These are phyloP conservation scores for Trachythela sp. DNA, from an alignment of 64 coral and sea anemone genomes.

Conservation along the genomic window DNA sequence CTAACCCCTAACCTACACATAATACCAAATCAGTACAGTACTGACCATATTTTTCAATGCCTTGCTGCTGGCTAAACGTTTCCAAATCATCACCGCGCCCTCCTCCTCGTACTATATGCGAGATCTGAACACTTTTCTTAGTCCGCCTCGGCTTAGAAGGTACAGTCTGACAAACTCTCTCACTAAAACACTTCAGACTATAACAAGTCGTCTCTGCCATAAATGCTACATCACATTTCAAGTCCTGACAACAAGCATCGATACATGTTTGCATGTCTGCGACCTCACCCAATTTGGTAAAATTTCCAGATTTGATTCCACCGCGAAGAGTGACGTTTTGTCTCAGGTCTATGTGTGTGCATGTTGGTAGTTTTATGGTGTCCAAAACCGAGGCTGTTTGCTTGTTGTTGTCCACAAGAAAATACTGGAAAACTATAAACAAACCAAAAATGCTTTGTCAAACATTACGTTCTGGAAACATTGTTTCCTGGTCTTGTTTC, in stretches of 20 bases:
- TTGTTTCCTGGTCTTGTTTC: not conserved
- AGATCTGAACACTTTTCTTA: slow-evolving; percentile 80
- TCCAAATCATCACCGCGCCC: slow-evolving; percentile 86
- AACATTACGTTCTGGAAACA: not conserved
- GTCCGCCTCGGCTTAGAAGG: slow-evolving; percentile 62
- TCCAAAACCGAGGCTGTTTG: slow-evolving; percentile 87
- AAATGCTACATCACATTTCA: slow-evolving; percentile 84
- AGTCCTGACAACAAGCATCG: slow-evolving; percentile 91
- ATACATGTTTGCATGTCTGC: slow-evolving; percentile 96
- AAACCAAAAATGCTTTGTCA: not conserved
- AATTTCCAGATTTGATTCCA: slow-evolving; percentile 94
- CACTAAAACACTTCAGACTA: slow-evolving; percentile 70
- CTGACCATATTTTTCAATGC: slow-evolving; percentile 92
- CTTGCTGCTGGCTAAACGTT: slow-evolving; percentile 87
- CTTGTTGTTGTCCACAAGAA: slow-evolving; percentile 83
- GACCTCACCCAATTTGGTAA: slow-evolving; percentile 73
- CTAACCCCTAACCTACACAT: too few relatives aligned
- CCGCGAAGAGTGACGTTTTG: slow-evolving; percentile 77
- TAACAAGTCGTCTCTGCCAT: slow-evolving; percentile 89
- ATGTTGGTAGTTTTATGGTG: slow-evolving; percentile 88
- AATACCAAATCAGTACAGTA: too few relatives aligned
- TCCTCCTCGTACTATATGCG: slow-evolving; percentile 89
- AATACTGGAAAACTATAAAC: slow-evolving; percentile 85
- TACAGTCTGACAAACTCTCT: slow-evolving; percentile 78
- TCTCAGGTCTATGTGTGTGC: slow-evolving; percentile 87